Evolutionary conservation across 1,140 invertebrate genomes (phyloP).

Genomic region (Drosophila sproati): DNA sequence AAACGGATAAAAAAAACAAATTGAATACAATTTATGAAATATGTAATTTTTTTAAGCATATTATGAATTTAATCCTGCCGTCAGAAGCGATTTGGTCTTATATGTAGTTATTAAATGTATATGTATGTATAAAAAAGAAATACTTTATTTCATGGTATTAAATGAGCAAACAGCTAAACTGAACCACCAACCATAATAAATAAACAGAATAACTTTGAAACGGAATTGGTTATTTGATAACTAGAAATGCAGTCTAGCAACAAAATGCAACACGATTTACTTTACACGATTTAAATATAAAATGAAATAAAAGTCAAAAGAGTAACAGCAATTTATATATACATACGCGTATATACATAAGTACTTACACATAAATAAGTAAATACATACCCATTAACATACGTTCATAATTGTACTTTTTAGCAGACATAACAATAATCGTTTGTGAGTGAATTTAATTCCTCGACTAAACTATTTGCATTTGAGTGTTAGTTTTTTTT

Average conservation of each 20-base stretch:
- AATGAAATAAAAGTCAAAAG: conserved; percentile 1
- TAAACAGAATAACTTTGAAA: conserved; percentile 47
- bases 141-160: conserved; percentile 58
- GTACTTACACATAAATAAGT: conserved; percentile 1
- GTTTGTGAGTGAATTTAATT: conserved; percentile 32
- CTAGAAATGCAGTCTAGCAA: conserved; percentile 29
- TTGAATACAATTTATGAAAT: conserved; percentile 47
- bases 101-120: conserved; percentile 56
- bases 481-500: conserved; percentile 20
- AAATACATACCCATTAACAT: background rate
- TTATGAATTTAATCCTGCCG: conserved; percentile 81
- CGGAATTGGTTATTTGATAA: conserved; percentile 67
- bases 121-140: conserved; percentile 39
- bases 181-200: conserved; percentile 68
- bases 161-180: conserved; percentile 51
- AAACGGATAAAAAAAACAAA: conserved; percentile 19
- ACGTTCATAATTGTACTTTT: conserved; percentile 4
- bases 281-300: conserved; percentile 50
- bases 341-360: conserved; percentile 3
- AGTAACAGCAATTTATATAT: conserved; percentile 32
- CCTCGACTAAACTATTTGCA: conserved; percentile 41
- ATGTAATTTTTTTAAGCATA: conserved; percentile 74
- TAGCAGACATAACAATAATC: conserved; percentile 14
- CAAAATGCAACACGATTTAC: conserved; percentile 66
- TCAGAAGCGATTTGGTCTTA: conserved; percentile 75